These are phyloP conservation scores for Allophyes oxyacanthae DNA, from an alignment of 2,888 invertebrate genomes.

Conservation along the genomic window DNA sequence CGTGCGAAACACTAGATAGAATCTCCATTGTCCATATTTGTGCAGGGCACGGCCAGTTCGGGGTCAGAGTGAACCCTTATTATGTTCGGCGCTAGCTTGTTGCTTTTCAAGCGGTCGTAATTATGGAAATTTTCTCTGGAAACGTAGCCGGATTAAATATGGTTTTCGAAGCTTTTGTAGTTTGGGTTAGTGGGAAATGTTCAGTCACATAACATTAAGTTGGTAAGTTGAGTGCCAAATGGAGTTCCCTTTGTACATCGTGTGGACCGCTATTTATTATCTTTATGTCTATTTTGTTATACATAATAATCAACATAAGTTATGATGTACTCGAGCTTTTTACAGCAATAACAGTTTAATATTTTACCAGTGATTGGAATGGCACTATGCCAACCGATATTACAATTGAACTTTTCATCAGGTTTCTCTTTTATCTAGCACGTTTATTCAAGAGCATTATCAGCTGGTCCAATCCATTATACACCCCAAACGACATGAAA, in stretches of 20 bases:
- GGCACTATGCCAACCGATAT: conserved; percentile 42
- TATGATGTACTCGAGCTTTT: conserved; percentile 5
- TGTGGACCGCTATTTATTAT: conserved; percentile 5
- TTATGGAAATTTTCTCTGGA: conserved; percentile 70
- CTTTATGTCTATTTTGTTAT: conserved; percentile 7
- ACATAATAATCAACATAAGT: conserved; percentile 1
- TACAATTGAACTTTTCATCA: conserved; percentile 22
- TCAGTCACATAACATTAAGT: conserved; percentile 32
- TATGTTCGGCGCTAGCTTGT: conserved; percentile 67
- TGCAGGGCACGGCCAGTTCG: conserved; percentile 66
- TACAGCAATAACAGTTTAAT: conserved; percentile 17
- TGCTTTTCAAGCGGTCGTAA: conserved; percentile 62
- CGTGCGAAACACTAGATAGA: conserved; percentile 79
- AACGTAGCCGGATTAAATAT: conserved; percentile 56
- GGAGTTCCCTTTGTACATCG: conserved; percentile 27
- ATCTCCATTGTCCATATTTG: conserved; percentile 78
- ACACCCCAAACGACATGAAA: conserved; percentile 23
- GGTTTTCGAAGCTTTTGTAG: conserved; percentile 45
- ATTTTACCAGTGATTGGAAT: conserved; percentile 17
- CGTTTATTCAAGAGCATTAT: conserved; percentile 6
- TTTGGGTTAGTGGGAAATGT: conserved; percentile 40
- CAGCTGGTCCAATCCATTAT: conserved; percentile 18
- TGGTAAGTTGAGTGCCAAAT: conserved; percentile 30
- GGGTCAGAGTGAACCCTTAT: conserved; percentile 80
- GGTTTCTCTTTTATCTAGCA: conserved; percentile 12